Base-by-base conservation (phyloP, 2,113 vertebrate genomes). In the Ciconia maguari region DNA sequence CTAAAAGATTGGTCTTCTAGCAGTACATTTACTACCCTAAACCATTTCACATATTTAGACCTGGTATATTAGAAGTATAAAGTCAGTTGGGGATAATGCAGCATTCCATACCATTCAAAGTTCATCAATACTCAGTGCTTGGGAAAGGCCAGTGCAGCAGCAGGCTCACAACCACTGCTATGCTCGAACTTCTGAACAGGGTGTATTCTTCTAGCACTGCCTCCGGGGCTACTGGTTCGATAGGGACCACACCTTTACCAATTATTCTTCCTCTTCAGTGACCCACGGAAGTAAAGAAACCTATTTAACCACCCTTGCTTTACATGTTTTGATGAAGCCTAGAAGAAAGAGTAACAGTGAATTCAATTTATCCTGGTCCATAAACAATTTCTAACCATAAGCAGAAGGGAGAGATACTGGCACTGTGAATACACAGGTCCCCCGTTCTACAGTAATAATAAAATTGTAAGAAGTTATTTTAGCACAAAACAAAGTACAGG, bases 101-200 rank as follows among this genome's bases (percentile, higher is more conserved):
- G 76, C 21, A 65, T 30, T 84, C n/a, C 26, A 24, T 13, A 94
- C 18, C 76, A 57, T 38, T 29, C 2, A 0, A 68, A 82, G 79
- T 19, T 70, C 20, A 42, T 8, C 1, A 1, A 2, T 7, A 27
- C 11, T 26, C 16, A 0, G 9, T 30, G 34, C 38, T 26, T 65
- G 20, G 7, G 11, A 75, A 75, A n/a, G 46, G 27, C 25, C 7
- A 3, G 6, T 14, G 52, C 38, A 68, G 42, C 29, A 14, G 24
- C 55, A 69, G 24, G 16, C 32, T 60, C 62, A 44, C 34, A 27
- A 38, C 21, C 21, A 30, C 61, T 29, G 27, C 57, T 57, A 15
- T 2, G 0, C 14, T 34, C 2, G 1, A 57, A 25, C 36, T 83
- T 55, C 49, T 61, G 32, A 55, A 41, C 9, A 36, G 34, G 41